Base-by-base conservation (phyloP, 2,113 vertebrate species). In the Hippocampus mohnikei region DNA sequence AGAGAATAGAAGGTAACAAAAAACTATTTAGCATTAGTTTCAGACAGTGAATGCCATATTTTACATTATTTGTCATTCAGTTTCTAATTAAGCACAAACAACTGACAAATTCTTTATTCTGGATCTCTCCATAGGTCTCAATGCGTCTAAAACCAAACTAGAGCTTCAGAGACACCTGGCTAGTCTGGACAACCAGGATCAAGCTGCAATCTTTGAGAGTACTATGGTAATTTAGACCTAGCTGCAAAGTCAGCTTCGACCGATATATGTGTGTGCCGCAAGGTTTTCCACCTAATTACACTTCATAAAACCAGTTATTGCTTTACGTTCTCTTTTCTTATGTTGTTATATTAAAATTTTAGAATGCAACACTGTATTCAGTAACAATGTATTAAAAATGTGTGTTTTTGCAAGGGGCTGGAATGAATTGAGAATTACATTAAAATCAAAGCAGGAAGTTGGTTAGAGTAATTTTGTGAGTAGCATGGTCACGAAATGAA, bases 131-230 rank as follows among this genome's bases (percentile, higher is more conserved):
- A 33, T 84, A 98, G 97, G 97, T 81, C 89, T 97, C 59, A 92
- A 93, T 67, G 92, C 97, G 81, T 95, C 93, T 64, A 96, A 96
- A 90, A 93, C 93, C 71, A 99, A 98, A 85, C 83, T 98, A 84
- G 96, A 98, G 83, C 93, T 98, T 59, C 97, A 99, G 85, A 96
- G 91, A 82, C 95, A 98, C 83, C 82, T 98, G 81, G 96, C 96
- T 37, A 93, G 90, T n/a, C 86, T 99, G 86, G 94, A 93, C 71
- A 96, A 95, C 79, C 84, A 94, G 69, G 96, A 98, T 27, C 97
- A 99, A 74, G 96, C 94, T 5, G 92, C 91, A 25, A 79, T 98
- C 79, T 99, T 98, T 90, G 96, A 98, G 79, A 95, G 93, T 77
- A 93, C 94, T 81, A 94, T 94, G 96, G 96, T 99, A 94, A 80